These are phyloP conservation scores for Poliocrania exsul DNA, from an alignment of 2,797 vertebrate genomes.

Conservation along the genomic window DNA sequence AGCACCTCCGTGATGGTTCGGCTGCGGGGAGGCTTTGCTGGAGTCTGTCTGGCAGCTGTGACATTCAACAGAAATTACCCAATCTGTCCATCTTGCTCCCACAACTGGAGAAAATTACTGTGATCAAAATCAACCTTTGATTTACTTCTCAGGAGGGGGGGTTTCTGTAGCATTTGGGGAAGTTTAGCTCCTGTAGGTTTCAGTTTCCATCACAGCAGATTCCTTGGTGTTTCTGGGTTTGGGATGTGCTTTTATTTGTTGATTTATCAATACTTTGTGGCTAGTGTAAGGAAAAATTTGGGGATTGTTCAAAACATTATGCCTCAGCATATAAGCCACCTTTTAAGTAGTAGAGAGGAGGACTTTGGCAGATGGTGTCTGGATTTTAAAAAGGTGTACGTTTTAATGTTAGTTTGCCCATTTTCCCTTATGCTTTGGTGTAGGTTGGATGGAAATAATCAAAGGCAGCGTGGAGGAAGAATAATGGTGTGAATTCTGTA, in stretches of 20 bases:
- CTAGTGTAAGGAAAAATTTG: neutral
- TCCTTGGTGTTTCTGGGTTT: neutral
- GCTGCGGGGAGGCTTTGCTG: neutral
- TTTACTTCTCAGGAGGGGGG: neutral
- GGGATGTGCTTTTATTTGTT: neutral
- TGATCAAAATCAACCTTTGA: slow-evolving; percentile 29
- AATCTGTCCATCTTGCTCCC: neutral
- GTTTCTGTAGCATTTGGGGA: neutral
- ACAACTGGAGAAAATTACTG: slow-evolving; percentile 39
- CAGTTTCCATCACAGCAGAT: neutral
- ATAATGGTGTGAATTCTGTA: neutral
- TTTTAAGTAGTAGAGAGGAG: neutral
- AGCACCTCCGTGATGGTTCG: neutral
- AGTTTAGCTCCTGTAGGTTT: neutral
- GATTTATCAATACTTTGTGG: neutral
- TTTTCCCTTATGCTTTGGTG: neutral
- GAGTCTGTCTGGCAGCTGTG: neutral
- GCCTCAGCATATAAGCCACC: neutral
- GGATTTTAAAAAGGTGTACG: neutral
- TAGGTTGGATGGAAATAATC: neutral
- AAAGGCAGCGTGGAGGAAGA: neutral
- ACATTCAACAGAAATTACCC: slow-evolving; percentile 5
- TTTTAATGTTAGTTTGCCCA: neutral
- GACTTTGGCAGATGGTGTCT: neutral
- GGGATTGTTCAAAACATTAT: neutral